phyloP scores from a whole-genome alignment of 2,888 invertebrate species.

The Hecatera dysodea region DNA sequence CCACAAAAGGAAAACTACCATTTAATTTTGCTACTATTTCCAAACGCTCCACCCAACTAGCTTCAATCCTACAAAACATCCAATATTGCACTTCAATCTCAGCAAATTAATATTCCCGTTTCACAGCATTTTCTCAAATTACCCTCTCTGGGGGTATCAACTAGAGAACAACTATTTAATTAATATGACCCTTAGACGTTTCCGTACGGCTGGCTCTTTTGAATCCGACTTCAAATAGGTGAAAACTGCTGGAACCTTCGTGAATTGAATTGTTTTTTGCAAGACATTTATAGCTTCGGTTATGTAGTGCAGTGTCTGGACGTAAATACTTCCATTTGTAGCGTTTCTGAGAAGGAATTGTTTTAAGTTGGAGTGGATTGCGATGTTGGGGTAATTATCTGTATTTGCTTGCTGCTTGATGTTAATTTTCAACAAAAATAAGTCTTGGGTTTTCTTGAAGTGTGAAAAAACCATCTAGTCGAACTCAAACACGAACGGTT shows the following conservation, averaged over 20 bases:
- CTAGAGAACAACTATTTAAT: conserved; percentile 76
- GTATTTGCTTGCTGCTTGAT: not conserved
- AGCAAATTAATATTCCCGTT: conserved; percentile 56
- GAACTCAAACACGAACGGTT: too few species aligned
- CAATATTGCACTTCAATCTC: conserved; percentile 57
- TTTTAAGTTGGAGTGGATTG: conserved; percentile 16
- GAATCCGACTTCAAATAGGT: conserved; percentile 68
- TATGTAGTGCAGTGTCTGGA: conserved; percentile 51
- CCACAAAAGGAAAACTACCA: too few species aligned
- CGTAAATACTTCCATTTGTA: conserved; percentile 54
- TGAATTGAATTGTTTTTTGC: conserved; percentile 69
- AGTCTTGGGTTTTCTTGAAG: not conserved
- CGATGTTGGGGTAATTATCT: not conserved
- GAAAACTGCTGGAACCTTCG: conserved; percentile 52
- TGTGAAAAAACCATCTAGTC: too few species aligned
- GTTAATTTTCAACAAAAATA: not conserved
- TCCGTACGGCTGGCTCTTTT: conserved; percentile 71
- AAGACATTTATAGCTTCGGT: conserved; percentile 57
- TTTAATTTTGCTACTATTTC: too few species aligned
- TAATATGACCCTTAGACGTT: conserved; percentile 71
- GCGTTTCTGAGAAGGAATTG: conserved; percentile 32
- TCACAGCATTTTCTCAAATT: conserved; percentile 47
- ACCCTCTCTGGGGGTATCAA: conserved; percentile 60
- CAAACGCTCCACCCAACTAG: not conserved
- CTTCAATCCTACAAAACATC: conserved; percentile 30